Base-by-base conservation (phyloP, 1,140 invertebrate genomes). In the Heterodera carotae region DNA sequence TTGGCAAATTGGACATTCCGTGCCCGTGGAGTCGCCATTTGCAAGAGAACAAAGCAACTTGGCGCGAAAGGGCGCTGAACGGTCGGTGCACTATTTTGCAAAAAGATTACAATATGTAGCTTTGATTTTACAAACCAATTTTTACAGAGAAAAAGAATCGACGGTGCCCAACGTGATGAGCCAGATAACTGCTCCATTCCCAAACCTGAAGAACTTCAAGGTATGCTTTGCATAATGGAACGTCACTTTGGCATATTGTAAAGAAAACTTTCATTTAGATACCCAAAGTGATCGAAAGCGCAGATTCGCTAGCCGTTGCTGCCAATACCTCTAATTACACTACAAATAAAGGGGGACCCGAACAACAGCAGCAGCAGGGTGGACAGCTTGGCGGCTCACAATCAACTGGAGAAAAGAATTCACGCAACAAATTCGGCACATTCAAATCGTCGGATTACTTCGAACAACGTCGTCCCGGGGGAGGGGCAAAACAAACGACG, bases 21-120 rank as follows among this genome's bases (percentile, higher is more conserved):
- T 93, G 93, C 84, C 94, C 94, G 0, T 96, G 94, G 94, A 88
- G 91, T 34, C 88, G 90, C 1, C 93, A 92, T 87, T 90, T 96
- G 7, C 90, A 90, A 43, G 92, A 93, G 75, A 96, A 96, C 88
- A 95, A 94, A 88, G 90, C 90, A 77, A 92, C 92, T 82, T 96
- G 94, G 94, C 94, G 94, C 88, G 93, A 94, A 82, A 92, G 93
- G 88, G 93, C 93, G 68, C 90, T 92, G 60, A 92, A 53, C 18
- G 48, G 48, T 53, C 12, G 2, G 48, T 15, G 48, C 39, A 39
- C 12, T 39, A 5, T 39, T 39, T 10, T 5, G 15, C 48, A 10
- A 10, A 39, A 4, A 39, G 36, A 39, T n/a, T 6, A 10, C 36
- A 39, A 39, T n/a, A n/a, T n/a, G n/a, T 6, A 39, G 36, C 36